Evolutionary conservation across 1,140 invertebrate genomes (phyloP), one percentile per base, ranked within the genome.

Genomic region (Kradibia gibbosae): DNA sequence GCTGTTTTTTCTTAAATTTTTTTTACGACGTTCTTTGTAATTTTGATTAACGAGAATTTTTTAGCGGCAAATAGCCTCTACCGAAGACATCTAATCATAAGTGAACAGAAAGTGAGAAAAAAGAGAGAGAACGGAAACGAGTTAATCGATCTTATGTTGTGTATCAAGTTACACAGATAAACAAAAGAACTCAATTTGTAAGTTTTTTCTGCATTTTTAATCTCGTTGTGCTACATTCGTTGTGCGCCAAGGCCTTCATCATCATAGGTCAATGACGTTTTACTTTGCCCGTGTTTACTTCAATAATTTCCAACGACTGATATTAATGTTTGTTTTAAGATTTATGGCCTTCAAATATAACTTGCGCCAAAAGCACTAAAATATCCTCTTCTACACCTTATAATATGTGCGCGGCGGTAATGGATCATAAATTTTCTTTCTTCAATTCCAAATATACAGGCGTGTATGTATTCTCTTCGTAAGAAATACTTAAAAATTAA

Each of bases 401-500:
- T 42, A 39, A 70, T 25, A 2, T 34, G 67, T 10, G n/a, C 25
- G 70, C 42, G 0, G 7, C 45, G 45, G 15, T 73, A 73, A 31
- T 73, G 20, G 71, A 53, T 73, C 71, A 48, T 73, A 73, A 73
- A 73, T 73, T 73, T 53, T 36, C 28, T 34, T 73, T 55, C 48
- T 31, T 55, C n/a, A 1, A 1, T 15, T 53, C 55, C 20, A n/a
- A 25, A 45, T 71, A 28, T 39, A 10, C 20, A n/a, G n/a, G n/a
- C n/a, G n/a, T n/a, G n/a, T n/a, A n/a, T n/a, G 15, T 22, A 53
- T 53, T 53, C 10, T 3, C 5, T 11, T 11, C 50, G 50, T 22
- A 53, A 11, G 50, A 22, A 20, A 53, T 22, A 53, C 5, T 53
- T 53, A 53, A 53, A 53, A 17, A 53, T 36, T 36, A 36, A 36